A percentile compares a stretch with the other conserved stretches of the same genome.
These are phyloP conservation scores for Druon quercuslanigerum DNA, from an alignment of 1,140 invertebrate genomes.

Conservation along the genomic window DNA sequence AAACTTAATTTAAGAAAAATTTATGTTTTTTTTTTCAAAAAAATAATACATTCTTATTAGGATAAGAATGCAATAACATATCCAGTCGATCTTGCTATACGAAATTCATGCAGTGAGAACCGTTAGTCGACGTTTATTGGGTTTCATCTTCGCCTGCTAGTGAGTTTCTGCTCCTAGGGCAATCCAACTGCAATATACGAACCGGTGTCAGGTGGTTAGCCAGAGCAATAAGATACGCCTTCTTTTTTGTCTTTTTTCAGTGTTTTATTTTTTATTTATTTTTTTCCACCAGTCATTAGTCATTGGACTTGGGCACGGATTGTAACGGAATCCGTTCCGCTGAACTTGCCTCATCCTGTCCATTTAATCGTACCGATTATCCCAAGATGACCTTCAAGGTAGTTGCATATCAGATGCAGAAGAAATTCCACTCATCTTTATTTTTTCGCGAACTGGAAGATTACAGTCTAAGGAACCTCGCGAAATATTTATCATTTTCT, in stretches of 20 bases:
- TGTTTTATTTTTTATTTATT: not conserved
- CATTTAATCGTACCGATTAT: slow-evolving; percentile 6
- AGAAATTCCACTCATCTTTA: not conserved
- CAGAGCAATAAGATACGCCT: not conserved
- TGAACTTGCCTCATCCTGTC: slow-evolving; percentile 9
- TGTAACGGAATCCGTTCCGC: slow-evolving; percentile 25
- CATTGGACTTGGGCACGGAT: slow-evolving; percentile 15
- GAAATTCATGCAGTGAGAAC: slow-evolving; percentile 66
- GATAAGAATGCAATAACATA: not conserved
- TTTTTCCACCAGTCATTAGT: slow-evolving; percentile 3
- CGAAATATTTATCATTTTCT: not conserved
- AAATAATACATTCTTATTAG: no score
- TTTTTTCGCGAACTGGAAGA: not conserved
- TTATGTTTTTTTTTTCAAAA: no score
- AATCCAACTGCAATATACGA: not conserved
- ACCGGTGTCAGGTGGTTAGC: not conserved
- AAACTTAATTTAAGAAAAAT: no score
- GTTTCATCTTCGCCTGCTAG: slow-evolving; percentile 60
- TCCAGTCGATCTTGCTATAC: slow-evolving; percentile 39
- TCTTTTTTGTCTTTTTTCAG: slow-evolving; percentile 24
- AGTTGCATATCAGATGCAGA: slow-evolving; percentile 5
- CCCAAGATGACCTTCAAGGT: slow-evolving; percentile 4
- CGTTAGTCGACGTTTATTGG: slow-evolving; percentile 70
- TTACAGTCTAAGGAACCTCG: not conserved
- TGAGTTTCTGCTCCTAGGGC: slow-evolving; percentile 46